These are phyloP conservation scores for Corapipo altera DNA, from an alignment of 2,113 vertebrate species.

Conservation along the genomic window DNA sequence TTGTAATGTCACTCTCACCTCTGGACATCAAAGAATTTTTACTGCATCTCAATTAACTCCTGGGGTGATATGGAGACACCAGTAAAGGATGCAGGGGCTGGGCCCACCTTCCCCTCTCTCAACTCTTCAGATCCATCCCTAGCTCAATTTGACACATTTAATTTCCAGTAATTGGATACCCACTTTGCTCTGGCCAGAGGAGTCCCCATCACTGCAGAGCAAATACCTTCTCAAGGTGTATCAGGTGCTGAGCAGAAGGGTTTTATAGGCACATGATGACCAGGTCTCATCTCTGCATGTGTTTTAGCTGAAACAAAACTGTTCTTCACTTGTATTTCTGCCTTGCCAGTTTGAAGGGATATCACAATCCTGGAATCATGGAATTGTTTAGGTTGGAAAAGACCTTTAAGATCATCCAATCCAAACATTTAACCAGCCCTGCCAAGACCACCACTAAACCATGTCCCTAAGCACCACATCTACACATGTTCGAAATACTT, in stretches of 20 bases:
- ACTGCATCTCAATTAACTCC: not conserved
- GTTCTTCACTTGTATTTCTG: not conserved
- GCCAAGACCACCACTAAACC: not conserved
- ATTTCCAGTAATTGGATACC: not conserved
- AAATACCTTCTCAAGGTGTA: not conserved
- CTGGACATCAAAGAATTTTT: not conserved
- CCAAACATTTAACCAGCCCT: not conserved
- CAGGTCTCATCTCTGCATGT: not conserved
- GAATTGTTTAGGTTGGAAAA: not conserved
- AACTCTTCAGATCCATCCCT: not conserved
- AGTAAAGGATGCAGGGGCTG: not conserved
- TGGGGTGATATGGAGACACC: accelerated
- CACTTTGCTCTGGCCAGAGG: not conserved
- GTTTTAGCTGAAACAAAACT: not conserved
- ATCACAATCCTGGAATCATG: not conserved
- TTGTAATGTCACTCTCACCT: not conserved
- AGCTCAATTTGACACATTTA: not conserved
- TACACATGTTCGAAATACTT: not conserved
- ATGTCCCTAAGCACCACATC: not conserved
- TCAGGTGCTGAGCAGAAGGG: not conserved
- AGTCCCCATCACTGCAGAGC: too few species aligned
- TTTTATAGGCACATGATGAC: not conserved
- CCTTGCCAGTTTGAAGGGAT: not conserved
- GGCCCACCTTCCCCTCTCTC: not conserved
- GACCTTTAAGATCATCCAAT: not conserved